Evolutionary conservation across 2,113 vertebrate species (phyloP), one percentile per base, ranked within the genome.

Genomic region (Muntiacus reevesi): DNA sequence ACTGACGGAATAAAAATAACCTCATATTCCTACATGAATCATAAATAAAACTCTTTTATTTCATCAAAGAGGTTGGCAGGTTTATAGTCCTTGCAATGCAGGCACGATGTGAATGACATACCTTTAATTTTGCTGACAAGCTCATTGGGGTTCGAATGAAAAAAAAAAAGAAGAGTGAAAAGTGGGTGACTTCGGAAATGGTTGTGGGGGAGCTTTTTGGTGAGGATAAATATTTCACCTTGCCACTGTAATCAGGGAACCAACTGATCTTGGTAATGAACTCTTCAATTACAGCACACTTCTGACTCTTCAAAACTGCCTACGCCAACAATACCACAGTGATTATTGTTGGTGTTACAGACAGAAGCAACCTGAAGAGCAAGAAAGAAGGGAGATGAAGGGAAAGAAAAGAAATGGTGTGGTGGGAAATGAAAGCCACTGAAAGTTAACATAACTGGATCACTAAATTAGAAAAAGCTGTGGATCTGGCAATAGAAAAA

Each of bases 81-180:
- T 99, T 99, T 99, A 99, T 99, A 99, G 99, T 99, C 99, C 99
- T 99, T 99, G 99, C 99, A 99, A 99, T 99, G 99, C 99, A 99
- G 99, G 99, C 98, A 98, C 99, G 94, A 99, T 99, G 98, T 98
- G 99, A 99, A 99, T 99, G 99, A 99, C 99, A 99, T 99, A 99
- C 99, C 99, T 99, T 99, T 99, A 99, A 99, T 99, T 99, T 99
- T 99, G 99, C 99, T 99, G 99, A 99, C 99, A 99, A 99, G 99
- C 99, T 99, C 99, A 99, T 99, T 98, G 98, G 99, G 99, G 98
- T 98, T 98, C 98, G 97, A 99, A 99, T 98, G 99, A 99, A 98
- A 97, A 99, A 99, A 40, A 40, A 98, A 40, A 40, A 98, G 98
- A 99, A 43, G 12, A 98, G 98, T 98, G 97, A 98, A 98, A 98